These are phyloP conservation scores for Eufriesea mexicana DNA, from an alignment of 1,140 invertebrate species.

Conservation along the genomic window DNA sequence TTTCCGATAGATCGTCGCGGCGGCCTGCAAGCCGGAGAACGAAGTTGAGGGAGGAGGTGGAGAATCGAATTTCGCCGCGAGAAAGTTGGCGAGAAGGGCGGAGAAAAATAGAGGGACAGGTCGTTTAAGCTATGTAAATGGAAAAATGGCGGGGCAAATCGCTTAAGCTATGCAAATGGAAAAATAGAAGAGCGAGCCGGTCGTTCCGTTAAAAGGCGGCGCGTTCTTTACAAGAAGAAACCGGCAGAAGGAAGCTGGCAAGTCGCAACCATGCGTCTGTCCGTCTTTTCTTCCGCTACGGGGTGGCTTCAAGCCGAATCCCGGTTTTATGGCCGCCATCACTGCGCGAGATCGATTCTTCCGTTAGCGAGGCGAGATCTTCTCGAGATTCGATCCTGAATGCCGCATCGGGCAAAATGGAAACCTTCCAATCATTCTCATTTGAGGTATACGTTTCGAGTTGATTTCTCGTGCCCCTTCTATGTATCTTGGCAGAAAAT, in stretches of 20 bases:
- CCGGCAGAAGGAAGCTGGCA: neutral
- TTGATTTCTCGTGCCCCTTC: no score
- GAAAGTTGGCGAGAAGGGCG: neutral
- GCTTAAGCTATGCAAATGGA: constrained; percentile 49
- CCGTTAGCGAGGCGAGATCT: neutral
- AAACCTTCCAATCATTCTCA: neutral
- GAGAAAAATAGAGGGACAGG: constrained; percentile 35
- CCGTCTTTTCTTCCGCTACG: no score
- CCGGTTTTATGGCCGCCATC: neutral
- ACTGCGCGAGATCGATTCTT: neutral
- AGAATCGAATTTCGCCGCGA: constrained; percentile 32
- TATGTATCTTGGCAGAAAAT: no score
- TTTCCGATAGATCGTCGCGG: neutral
- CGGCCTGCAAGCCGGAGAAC: no score
- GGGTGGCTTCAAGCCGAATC: neutral
- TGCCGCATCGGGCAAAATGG: neutral
- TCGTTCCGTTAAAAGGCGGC: constrained; percentile 36
- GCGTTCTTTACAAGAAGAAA: neutral
- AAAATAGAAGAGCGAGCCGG: constrained; percentile 22
- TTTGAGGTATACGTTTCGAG: no score
- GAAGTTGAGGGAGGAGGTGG: neutral
- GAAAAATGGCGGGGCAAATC: constrained; percentile 47
- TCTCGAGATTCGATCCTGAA: neutral
- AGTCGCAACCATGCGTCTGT: neutral
- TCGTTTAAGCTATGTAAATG: constrained; percentile 48